Evolutionary conservation across 2,797 vertebrate genomes (phyloP).

Genomic region (Coilia nasus): DNA sequence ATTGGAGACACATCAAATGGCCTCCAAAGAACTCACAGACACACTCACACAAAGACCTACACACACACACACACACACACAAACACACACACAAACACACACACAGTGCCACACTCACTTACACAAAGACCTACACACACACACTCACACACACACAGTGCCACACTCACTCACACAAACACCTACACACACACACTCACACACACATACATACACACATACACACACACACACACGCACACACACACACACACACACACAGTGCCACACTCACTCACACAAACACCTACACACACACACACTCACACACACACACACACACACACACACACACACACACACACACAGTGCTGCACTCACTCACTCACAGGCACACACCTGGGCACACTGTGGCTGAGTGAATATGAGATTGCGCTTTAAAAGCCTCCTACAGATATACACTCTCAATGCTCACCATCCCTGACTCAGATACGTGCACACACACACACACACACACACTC

Average conservation of each 20-base stretch:
- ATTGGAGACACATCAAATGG: slow-evolving; percentile 11
- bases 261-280: no score
- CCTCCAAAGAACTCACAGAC: neutral
- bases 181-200: neutral
- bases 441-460: neutral
- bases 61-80: slow-evolving; percentile 10
- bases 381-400: neutral
- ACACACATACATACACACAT: neutral
- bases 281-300: neutral
- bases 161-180: neutral
- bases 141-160: neutral
- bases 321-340: neutral
- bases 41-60: neutral
- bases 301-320: neutral
- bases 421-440: slow-evolving; percentile 2
- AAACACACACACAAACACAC: neutral
- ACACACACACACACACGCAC: neutral
- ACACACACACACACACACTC: neutral
- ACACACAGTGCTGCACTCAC: no score
- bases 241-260: no score
- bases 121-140: neutral
- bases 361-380: neutral
- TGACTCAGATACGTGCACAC: neutral
- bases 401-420: slow-evolving; percentile 8
- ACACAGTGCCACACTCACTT: neutral